These are phyloP conservation scores for Dermolepida albohirtum DNA, from an alignment of 2,888 invertebrate genomes.

Conservation along the genomic window DNA sequence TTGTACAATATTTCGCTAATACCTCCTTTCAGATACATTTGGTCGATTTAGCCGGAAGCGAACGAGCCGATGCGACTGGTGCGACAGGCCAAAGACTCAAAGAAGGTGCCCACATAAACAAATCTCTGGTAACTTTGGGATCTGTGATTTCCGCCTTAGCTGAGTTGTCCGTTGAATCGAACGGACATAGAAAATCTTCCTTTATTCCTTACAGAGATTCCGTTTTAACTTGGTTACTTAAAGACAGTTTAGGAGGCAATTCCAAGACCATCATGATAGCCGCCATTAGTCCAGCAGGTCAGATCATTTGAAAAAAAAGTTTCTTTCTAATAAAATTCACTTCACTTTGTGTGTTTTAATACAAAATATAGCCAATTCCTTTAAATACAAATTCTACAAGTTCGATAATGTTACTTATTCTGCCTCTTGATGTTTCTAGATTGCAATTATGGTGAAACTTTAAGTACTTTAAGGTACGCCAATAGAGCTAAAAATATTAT, in stretches of 20 bases:
- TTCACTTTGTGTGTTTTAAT: too few species aligned
- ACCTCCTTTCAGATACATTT: constrained; percentile 72
- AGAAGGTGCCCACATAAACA: constrained; percentile 92
- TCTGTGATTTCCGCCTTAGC: constrained; percentile 90
- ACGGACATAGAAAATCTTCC: constrained; percentile 62
- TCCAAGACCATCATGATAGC: constrained; percentile 94
- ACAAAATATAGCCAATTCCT: too few species aligned
- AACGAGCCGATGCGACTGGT: constrained; percentile 89
- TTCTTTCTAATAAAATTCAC: too few species aligned
- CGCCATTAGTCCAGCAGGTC: constrained; percentile 71
- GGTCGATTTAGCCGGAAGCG: constrained; percentile 91
- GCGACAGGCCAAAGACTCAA: constrained; percentile 91
- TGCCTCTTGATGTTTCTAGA: constrained; percentile 69
- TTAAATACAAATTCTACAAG: too few species aligned
- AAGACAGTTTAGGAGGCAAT: constrained; percentile 90
- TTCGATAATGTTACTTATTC: too few species aligned
- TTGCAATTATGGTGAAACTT: constrained; percentile 88
- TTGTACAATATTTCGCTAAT: constrained; percentile 24
- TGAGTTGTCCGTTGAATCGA: constrained; percentile 68
- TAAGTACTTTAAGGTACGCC: constrained; percentile 88
- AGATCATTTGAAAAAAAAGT: too few species aligned
- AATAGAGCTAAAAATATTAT: constrained; percentile 92
- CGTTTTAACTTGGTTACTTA: constrained; percentile 88
- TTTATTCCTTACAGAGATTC: constrained; percentile 92
- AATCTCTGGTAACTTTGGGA: constrained; percentile 88